Percentiles rank a stretch among this genome's conserved stretches.
These are phyloP conservation scores for Xylota sylvarum DNA, from an alignment of 2,888 invertebrate species.

Conservation along the genomic window DNA sequence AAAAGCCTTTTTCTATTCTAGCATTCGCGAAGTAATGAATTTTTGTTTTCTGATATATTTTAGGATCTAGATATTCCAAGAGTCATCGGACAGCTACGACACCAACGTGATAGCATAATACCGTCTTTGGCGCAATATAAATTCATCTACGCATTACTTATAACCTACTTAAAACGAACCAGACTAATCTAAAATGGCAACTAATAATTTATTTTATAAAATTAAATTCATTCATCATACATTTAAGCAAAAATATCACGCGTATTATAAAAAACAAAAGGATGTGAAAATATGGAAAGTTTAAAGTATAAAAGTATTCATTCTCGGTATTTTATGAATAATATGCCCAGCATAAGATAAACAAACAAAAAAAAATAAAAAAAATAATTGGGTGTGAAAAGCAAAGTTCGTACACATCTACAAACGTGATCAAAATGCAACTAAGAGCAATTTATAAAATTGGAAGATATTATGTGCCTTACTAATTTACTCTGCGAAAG, in stretches of 20 bases:
- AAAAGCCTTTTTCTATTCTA: too few relatives aligned
- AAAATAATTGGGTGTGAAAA: slow-evolving; percentile 28
- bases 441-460: slow-evolving; percentile 72
- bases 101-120: slow-evolving; percentile 95
- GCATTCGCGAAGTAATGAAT: not conserved
- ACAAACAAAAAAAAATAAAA: not conserved
- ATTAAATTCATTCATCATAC: slow-evolving; percentile 39
- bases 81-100: slow-evolving; percentile 91
- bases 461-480: slow-evolving; percentile 75
- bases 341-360: slow-evolving; percentile 56
- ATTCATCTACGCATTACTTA: slow-evolving; percentile 93
- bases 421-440: slow-evolving; percentile 73
- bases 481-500: slow-evolving; percentile 66
- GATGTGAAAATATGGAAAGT: slow-evolving; percentile 7
- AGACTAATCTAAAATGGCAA: slow-evolving; percentile 89
- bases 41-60: slow-evolving; percentile 70
- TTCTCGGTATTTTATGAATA: slow-evolving; percentile 26
- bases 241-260: slow-evolving; percentile 11
- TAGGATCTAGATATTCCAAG: slow-evolving; percentile 95
- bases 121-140: slow-evolving; percentile 95
- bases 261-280: slow-evolving; percentile 6
- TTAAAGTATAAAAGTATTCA: slow-evolving; percentile 53
- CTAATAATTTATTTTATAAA: slow-evolving; percentile 30
- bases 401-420: slow-evolving; percentile 20
- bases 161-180: slow-evolving; percentile 94